These are phyloP conservation scores for Propithecus deckenii DNA, from an alignment of 2,797 vertebrate species.

Conservation along the genomic window DNA sequence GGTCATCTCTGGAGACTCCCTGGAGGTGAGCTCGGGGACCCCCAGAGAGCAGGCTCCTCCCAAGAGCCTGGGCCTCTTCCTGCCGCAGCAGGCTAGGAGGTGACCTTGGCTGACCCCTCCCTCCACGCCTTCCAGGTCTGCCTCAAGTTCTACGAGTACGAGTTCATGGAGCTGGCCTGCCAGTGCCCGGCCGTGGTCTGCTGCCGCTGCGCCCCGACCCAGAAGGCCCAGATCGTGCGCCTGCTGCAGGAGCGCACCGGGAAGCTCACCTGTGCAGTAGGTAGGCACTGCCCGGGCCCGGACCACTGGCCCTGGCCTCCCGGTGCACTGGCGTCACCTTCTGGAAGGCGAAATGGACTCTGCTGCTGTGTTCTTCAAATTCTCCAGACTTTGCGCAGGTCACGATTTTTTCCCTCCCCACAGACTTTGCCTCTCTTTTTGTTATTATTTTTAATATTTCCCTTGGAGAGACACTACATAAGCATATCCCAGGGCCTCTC, in stretches of 20 bases:
- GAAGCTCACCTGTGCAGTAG: constrained; percentile 97
- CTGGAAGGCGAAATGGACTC: accelerated
- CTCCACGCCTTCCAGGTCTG: constrained; percentile 86
- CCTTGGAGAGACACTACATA: background rate
- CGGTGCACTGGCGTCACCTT: accelerated
- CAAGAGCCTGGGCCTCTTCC: accelerated
- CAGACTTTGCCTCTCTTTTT: background rate
- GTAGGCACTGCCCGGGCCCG: constrained; percentile 82
- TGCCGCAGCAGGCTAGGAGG: accelerated
- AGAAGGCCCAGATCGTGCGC: constrained; percentile 97
- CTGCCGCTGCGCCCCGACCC: constrained; percentile 96
- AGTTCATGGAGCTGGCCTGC: constrained; percentile 98
- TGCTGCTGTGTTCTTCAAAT: accelerated
- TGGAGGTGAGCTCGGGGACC: constrained; percentile 88
- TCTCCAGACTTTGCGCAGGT: background rate
- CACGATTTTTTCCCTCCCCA: accelerated
- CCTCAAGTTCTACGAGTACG: constrained; percentile 97
- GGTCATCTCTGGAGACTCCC: constrained; percentile 97
- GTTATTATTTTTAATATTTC: accelerated
- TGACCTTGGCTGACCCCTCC: accelerated
- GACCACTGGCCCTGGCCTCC: background rate
- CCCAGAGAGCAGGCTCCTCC: accelerated
- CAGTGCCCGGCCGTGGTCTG: constrained; percentile 97
- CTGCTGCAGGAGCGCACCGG: constrained; percentile 97
- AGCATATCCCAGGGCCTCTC: accelerated